These are phyloP conservation scores for Parus major DNA, from an alignment of 2,113 vertebrate species.

Conservation along the genomic window DNA sequence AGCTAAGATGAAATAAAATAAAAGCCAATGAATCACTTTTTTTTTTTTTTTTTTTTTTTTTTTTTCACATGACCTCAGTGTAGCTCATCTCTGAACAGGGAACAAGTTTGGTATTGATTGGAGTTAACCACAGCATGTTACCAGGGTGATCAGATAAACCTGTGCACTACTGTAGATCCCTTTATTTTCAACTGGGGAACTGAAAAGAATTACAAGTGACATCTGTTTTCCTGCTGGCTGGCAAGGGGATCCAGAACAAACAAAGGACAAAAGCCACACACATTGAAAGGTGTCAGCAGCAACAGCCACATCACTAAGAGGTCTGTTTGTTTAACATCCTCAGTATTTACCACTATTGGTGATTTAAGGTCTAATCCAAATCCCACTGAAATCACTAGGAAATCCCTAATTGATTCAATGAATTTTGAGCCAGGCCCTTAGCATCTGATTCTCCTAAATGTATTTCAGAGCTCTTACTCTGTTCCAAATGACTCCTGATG, in stretches of 20 bases:
- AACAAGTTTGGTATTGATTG: not conserved
- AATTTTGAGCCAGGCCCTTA: not conserved
- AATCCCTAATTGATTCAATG: not conserved
- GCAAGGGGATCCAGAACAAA: not conserved
- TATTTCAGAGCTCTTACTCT: not conserved
- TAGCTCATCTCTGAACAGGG: not conserved
- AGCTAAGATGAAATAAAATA: not conserved
- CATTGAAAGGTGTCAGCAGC: not conserved
- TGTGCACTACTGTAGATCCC: not conserved
- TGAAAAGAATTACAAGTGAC: conserved; percentile 7
- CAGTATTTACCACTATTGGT: not conserved
- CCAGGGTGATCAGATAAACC: conserved; percentile 36
- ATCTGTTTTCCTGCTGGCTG: conserved; percentile 7
- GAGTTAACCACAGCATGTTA: not conserved
- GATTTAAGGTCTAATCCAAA: conserved; percentile 3
- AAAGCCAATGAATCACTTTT: not conserved
- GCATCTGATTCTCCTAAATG: not conserved
- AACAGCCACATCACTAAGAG: not conserved
- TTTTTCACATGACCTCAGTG: not conserved
- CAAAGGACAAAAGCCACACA: conserved; percentile 35
- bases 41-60: not conserved
- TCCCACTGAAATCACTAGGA: not conserved
- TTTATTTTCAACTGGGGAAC: not conserved
- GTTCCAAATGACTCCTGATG: not conserved
- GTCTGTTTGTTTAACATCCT: not conserved